phyloP scores from a whole-genome alignment of 2,888 invertebrate species.

The Amphimallon solstitiale region DNA sequence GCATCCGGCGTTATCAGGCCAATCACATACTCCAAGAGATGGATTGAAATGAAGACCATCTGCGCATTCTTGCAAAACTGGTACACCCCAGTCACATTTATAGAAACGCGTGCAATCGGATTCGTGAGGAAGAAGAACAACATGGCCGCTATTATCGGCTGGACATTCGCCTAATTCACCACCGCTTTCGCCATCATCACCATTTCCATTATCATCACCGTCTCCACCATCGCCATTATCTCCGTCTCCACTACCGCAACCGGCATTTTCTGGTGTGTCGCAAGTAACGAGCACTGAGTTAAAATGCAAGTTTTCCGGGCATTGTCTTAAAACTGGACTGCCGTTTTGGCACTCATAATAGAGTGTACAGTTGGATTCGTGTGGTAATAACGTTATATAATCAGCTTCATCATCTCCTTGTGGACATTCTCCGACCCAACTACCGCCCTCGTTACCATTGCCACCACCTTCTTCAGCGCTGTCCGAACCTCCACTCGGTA shows the following conservation, averaged over 20 bases:
- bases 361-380: conserved; percentile 37
- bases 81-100: conserved; percentile 22
- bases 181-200: background rate
- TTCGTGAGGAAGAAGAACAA: conserved; percentile 22
- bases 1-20: conserved; percentile 2
- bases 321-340: background rate
- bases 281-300: conserved; percentile 31
- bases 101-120: conserved; percentile 26
- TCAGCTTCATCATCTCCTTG: background rate
- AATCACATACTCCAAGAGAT: background rate
- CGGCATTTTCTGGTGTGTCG: conserved; percentile 35
- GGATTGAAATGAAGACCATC: conserved; percentile 20
- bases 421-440: conserved; percentile 34
- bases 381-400: conserved; percentile 17
- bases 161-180: conserved; percentile 5
- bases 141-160: conserved; percentile 5
- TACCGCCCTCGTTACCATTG: background rate
- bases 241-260: conserved; percentile 1
- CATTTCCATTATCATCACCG: background rate
- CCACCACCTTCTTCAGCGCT: background rate
- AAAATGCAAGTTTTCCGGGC: conserved; percentile 34
- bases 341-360: conserved; percentile 38
- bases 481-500: background rate
- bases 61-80: conserved; percentile 11
- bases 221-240: background rate